Conservation (phyloP, 23 tunicate species). For the Styela plicata region DNA sequence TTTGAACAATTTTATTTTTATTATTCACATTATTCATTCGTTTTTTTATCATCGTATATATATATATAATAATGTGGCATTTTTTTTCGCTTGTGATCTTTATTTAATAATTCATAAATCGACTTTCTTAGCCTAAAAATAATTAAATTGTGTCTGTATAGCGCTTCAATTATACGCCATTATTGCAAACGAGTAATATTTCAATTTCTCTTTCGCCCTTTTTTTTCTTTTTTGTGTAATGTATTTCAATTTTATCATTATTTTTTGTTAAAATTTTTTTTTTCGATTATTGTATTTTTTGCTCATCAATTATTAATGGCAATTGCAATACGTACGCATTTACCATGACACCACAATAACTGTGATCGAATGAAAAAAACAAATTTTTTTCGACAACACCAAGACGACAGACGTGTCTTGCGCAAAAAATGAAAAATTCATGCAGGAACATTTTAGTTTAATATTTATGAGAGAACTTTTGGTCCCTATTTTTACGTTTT, state of each 20-base stretch:
- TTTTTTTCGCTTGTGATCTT: not conserved
- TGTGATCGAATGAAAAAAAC: not conserved
- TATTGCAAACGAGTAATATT: slow-evolving; percentile 1
- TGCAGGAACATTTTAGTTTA: not conserved
- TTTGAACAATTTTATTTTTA: too few species aligned
- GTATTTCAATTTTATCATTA: not conserved
- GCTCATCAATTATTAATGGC: slow-evolving; percentile 12
- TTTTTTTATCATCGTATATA: too few species aligned
- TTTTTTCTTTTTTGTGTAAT: too few species aligned
- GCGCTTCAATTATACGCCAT: slow-evolving; percentile 14
- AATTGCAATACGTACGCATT: slow-evolving; percentile 9
- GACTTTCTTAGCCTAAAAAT: slow-evolving; percentile 2
- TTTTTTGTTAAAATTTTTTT: not conserved
- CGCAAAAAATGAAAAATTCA: not conserved
- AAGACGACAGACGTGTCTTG: not conserved
- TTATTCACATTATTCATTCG: too few species aligned
- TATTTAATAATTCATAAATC: slow-evolving; percentile 17
- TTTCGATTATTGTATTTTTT: not conserved
- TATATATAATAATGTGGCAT: too few species aligned
- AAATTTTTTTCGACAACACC: not conserved
- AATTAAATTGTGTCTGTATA: slow-evolving; percentile 4
- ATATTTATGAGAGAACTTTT: not conserved
- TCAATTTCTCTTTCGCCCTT: not conserved
- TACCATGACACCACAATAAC: slow-evolving; percentile 13
- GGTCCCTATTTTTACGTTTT: not conserved